A percentile compares a stretch with the other conserved stretches of the same genome.
phyloP scores from a whole-genome alignment of 2,113 vertebrate genomes.

The Rhinogobius similis region DNA sequence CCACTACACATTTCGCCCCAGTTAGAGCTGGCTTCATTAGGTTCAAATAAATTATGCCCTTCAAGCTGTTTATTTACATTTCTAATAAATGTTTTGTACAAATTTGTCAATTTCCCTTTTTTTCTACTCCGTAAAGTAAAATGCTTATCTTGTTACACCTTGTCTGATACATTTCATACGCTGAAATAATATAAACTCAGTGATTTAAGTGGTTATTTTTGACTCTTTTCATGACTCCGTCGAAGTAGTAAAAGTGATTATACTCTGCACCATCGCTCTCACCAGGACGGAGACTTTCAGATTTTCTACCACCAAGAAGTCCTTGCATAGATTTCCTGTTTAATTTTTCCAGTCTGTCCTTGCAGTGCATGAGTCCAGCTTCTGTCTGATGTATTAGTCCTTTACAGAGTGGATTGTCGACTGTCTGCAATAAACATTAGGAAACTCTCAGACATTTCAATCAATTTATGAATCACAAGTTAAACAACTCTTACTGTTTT shows the following conservation, averaged over 20 bases:
- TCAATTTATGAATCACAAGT: not conserved
- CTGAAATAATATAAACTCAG: not conserved
- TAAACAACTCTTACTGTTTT: not conserved
- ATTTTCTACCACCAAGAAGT: not conserved
- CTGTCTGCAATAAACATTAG: slow-evolving; percentile 12
- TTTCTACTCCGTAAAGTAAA: not conserved
- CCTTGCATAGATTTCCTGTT: not conserved
- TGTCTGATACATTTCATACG: not conserved
- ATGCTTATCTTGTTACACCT: not conserved
- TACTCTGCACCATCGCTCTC: slow-evolving; percentile 19
- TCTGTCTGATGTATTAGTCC: slow-evolving; percentile 57
- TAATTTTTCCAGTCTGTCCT: slow-evolving; percentile 16
- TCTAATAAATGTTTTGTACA: slow-evolving; percentile 79
- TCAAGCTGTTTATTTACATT: slow-evolving; percentile 70
- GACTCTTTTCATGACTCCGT: slow-evolving; percentile 54
- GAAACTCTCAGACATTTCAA: not conserved
- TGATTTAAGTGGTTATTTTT: slow-evolving; percentile 12
- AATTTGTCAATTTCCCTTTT: slow-evolving; percentile 15
- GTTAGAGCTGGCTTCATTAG: slow-evolving; percentile 62
- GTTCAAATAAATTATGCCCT: slow-evolving; percentile 67
- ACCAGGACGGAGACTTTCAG: not conserved
- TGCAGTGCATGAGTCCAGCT: slow-evolving; percentile 49
- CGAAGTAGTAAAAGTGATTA: slow-evolving; percentile 60
- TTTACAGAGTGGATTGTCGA: slow-evolving; percentile 14
- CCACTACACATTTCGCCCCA: slow-evolving; percentile 37